Base-by-base conservation (phyloP, 23 tunicate species). In the Botrylloides violaceus region DNA sequence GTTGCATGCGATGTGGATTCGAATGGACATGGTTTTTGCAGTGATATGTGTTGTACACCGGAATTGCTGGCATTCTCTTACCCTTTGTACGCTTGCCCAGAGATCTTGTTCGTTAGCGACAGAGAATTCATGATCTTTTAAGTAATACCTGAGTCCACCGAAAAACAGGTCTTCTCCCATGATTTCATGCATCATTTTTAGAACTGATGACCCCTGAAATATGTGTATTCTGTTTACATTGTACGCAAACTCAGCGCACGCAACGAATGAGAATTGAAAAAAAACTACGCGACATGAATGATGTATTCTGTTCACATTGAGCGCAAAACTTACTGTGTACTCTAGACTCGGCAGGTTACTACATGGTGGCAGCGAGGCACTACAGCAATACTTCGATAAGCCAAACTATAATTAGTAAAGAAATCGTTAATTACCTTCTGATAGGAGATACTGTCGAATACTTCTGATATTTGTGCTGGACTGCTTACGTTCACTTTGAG, bases 341-440 rank as follows among this genome's bases (percentile, higher is more conserved):
- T n/a, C n/a, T n/a, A n/a, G n/a, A n/a, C n/a, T n/a, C n/a, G n/a
- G n/a, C n/a, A n/a, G n/a, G n/a, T n/a, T n/a, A n/a, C n/a, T n/a
- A n/a, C n/a, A n/a, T n/a, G n/a, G n/a, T n/a, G n/a, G n/a, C n/a
- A n/a, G n/a, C n/a, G n/a, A n/a, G n/a, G n/a, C n/a, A n/a, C n/a
- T n/a, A n/a, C n/a, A n/a, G n/a, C n/a, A n/a, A n/a, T n/a, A n/a
- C n/a, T n/a, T n/a, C n/a, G n/a, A n/a, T n/a, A n/a, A n/a, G n/a
- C n/a, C n/a, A n/a, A n/a, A n/a, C n/a, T n/a, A n/a, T n/a, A n/a
- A n/a, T n/a, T n/a, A n/a, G n/a, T n/a, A n/a, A n/a, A n/a, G n/a
- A n/a, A n/a, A n/a, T n/a, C n/a, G n/a, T n/a, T n/a, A n/a, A n/a
- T 75, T 30, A 88, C 96, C 81, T 88, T 88, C 22, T 83, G 77